Percentiles rank a stretch among this genome's conserved stretches.
These are phyloP conservation scores for Pogoniulus pusillus DNA, from an alignment of 2,797 vertebrate species.

Conservation along the genomic window DNA sequence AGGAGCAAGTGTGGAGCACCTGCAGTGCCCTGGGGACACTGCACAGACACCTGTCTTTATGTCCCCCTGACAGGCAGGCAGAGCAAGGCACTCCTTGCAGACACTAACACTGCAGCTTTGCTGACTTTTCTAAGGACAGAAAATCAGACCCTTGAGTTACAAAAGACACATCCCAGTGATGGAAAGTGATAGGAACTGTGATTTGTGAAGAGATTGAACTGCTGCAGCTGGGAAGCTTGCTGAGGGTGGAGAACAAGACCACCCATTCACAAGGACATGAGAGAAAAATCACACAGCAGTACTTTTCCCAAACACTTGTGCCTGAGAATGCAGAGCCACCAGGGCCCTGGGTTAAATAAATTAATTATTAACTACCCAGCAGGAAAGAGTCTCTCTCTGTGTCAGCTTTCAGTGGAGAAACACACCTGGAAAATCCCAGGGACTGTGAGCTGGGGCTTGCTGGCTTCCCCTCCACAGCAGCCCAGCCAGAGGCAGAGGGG, in stretches of 20 bases:
- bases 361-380: not conserved
- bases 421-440: not conserved
- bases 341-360: not conserved
- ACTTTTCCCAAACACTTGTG: not conserved
- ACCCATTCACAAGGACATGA: too few relatives aligned
- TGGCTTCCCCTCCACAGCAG: not conserved
- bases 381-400: not conserved
- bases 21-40: too few relatives aligned
- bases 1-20: not conserved
- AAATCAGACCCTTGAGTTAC: not conserved
- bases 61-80: not conserved
- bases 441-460: not conserved
- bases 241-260: not conserved
- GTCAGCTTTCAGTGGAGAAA: not conserved
- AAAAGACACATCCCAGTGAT: not conserved
- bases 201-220: not conserved
- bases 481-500: not conserved
- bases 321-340: not conserved
- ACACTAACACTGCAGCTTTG: not conserved
- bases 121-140: not conserved
- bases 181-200: not conserved
- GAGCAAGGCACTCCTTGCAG: not conserved
- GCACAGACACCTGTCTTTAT: not conserved
- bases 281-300: too few relatives aligned
- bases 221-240: not conserved